Conservation (phyloP, 2,888 invertebrate genomes). For the Chrysolina oricalcia region DNA sequence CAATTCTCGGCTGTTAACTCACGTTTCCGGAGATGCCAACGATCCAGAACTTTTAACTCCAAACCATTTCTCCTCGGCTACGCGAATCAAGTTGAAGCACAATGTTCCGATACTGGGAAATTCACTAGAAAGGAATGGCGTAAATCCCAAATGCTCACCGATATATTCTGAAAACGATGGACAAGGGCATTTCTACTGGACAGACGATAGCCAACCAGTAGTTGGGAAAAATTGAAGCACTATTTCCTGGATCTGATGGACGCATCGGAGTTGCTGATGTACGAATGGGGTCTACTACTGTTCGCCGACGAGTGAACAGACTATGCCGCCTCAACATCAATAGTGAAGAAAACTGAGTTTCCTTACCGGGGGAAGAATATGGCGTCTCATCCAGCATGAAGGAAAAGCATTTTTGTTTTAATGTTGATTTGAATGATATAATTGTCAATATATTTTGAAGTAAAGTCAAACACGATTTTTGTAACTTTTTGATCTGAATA, state of each 20-base stretch:
- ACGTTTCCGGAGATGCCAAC: too few relatives aligned
- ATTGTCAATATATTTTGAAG: too few relatives aligned
- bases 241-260: neutral
- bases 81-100: neutral
- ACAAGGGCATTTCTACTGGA: slow-evolving; percentile 42
- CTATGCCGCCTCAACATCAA: neutral
- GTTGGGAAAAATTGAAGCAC: neutral
- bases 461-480: too few relatives aligned
- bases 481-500: too few relatives aligned
- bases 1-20: too few relatives aligned
- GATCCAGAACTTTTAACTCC: slow-evolving; percentile 29
- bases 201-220: neutral
- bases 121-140: slow-evolving; percentile 8
- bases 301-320: neutral
- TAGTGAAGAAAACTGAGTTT: neutral
- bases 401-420: too few relatives aligned
- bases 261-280: neutral
- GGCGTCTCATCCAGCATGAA: neutral
- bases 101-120: neutral
- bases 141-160: slow-evolving; percentile 22
- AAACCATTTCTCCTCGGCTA: neutral
- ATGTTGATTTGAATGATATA: too few relatives aligned
- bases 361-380: neutral
- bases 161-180: slow-evolving; percentile 51
- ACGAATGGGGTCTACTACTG: neutral